phyloP scores from a whole-genome alignment of 2,888 invertebrate genomes.

The Hybos culiciformis region DNA sequence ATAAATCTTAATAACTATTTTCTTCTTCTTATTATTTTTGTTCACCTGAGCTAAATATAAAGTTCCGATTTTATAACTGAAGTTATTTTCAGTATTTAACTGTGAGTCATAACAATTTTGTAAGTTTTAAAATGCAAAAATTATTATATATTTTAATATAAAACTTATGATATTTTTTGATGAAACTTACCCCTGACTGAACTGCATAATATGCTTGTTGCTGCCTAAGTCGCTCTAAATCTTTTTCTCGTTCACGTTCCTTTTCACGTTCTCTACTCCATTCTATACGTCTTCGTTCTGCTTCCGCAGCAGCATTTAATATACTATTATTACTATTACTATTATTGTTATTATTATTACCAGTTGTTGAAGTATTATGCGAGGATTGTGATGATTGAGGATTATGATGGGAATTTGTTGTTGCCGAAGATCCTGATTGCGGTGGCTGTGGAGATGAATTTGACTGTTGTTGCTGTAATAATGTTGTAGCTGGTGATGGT shows the following conservation, averaged over 20 bases:
- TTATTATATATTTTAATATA: too few species aligned
- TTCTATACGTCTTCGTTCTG: constrained; percentile 12
- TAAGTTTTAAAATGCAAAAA: too few species aligned
- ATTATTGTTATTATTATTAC: background rate
- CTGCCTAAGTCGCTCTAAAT: constrained; percentile 11
- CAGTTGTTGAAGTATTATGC: background rate
- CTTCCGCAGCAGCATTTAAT: constrained; percentile 8
- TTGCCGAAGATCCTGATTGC: background rate
- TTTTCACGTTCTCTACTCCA: constrained; percentile 10
- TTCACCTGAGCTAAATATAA: too few species aligned
- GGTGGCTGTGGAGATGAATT: constrained; percentile 1
- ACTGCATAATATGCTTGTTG: constrained; percentile 7
- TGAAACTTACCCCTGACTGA: too few species aligned
- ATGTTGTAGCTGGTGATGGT: background rate
- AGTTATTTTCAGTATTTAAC: too few species aligned
- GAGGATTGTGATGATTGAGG: constrained; percentile 5
- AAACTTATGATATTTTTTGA: too few species aligned
- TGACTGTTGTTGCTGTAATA: constrained; percentile 4
- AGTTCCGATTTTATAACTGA: too few species aligned
- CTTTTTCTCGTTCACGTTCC: constrained; percentile 12
- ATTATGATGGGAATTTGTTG: background rate
- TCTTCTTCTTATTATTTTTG: too few species aligned
- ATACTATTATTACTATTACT: constrained; percentile 1
- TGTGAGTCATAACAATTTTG: too few species aligned
- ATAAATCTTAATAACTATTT: too few species aligned